Base-by-base conservation (phyloP, 1,140 invertebrate species). In the Coboldia fuscipes region DNA sequence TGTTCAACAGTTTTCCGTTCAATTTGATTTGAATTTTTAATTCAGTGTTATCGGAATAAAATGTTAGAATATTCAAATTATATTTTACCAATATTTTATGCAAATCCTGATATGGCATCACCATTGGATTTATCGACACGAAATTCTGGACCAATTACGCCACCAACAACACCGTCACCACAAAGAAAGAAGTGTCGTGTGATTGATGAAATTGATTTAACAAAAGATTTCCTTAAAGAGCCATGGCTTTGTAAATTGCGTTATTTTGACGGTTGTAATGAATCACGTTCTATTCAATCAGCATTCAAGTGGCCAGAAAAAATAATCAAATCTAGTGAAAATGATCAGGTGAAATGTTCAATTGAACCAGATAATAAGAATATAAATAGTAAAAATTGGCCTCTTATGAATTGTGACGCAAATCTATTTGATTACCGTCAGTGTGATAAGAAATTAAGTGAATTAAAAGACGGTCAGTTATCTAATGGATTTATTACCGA, bases 121-220 rank as follows among this genome's bases (percentile, higher is more conserved):
- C 65, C 65, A 6, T 44, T 68, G 15, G 65, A 68, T 38, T 45
- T 68, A 13, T 66, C 64, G 18, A 37, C 66, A 5, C 61, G 65
- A 39, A 45, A 56, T 21, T 54, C 54, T 10, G 54, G 56, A 38
- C 62, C 65, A 30, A 68, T 68, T 32, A 68, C 65, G 16, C 65
- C 65, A 14, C 65, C 65, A n/a, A 66, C 65, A 35, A 68, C 65
- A 13, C 65, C 65, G 6, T 65, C 65, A 22, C 65, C 63, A 3
- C 41, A 50, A 1, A 51, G 60, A 36, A 66, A 65, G 50, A 50
- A 60, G 40, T 56, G 58, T 42, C 44, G 39, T 38, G 27, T 39
- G 13, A 56, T 59, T 28, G 55, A 60, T 35, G 50, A 45, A 34
- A 63, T 63, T 50, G 47, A 54, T n/a, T 27, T 27, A n/a, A 14